Percentiles rank a stretch among this genome's conserved stretches.
These are phyloP conservation scores for Himantopus leucocephalus DNA, from an alignment of 2,113 vertebrate genomes.

Conservation along the genomic window DNA sequence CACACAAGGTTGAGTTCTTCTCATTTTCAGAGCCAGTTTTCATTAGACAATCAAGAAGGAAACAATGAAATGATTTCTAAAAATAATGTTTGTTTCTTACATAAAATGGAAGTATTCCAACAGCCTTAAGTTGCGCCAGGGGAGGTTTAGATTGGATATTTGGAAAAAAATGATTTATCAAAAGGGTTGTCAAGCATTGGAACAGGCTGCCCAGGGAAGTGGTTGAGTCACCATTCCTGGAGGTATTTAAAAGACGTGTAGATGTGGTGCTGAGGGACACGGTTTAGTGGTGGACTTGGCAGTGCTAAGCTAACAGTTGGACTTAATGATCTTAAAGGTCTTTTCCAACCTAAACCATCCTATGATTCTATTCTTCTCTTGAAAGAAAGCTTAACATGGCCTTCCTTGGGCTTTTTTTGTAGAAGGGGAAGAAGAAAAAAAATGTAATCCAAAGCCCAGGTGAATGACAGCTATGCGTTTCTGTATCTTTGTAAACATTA, in stretches of 20 bases:
- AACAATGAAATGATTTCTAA: background rate
- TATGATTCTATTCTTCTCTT: background rate
- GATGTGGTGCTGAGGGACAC: background rate
- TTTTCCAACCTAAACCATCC: background rate
- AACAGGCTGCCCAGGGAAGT: background rate
- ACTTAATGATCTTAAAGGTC: background rate
- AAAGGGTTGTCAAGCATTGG: background rate
- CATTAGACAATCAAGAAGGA: background rate
- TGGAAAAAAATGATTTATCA: background rate
- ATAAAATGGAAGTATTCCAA: background rate
- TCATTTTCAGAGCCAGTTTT: background rate
- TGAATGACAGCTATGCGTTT: background rate
- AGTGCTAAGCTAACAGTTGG: background rate
- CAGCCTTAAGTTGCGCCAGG: background rate
- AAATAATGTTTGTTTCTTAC: background rate
- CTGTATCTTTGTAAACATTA: background rate
- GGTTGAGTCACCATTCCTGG: background rate
- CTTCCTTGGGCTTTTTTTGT: background rate
- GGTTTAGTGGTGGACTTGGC: background rate
- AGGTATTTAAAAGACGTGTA: background rate
- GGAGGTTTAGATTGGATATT: background rate
- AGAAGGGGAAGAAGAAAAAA: background rate
- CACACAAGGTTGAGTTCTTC: background rate
- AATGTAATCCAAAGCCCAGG: background rate
- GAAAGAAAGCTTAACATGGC: background rate